Evolutionary conservation across 2,888 invertebrate genomes (phyloP), one percentile per base, ranked within the genome.

Genomic region (Tetranychus piercei): DNA sequence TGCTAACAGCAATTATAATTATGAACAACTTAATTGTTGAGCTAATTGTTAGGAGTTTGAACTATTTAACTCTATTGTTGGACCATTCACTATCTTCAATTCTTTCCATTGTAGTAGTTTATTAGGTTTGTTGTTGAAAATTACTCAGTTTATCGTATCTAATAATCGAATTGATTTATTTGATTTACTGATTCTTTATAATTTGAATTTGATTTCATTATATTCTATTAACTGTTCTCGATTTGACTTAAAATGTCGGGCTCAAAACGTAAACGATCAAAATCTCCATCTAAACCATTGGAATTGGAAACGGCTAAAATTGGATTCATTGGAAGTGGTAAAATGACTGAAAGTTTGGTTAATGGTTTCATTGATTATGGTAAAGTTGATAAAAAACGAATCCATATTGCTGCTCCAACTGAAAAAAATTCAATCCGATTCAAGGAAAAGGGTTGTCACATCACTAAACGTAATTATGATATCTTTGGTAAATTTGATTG

Each of bases 261-360:
- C 15, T 55, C 18, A n/a, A 73, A 64, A 73, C 18, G 44, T 66
- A 73, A 73, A 43, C 20, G 20, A 72, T 64, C 73, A 1, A 73
- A 73, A 15, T 23, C 20, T 7, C 44, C 20, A 20, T n/a, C 74
- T 7, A 66, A 73, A 23, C 67, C 55, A 11, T 44, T 69, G 65
- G 76, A 76, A 20, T 43, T 76, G 11, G 20, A 22, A 8, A 44
- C 22, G 1, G 76, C 76, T 4, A 77, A 77, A 69, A 76, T 77
- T 22, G 77, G 77, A 11, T 77, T 77, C 73, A 55, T 77, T 6
- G 77, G 77, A 11, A 76, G 73, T 15, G 76, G 77, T 34, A 76
- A 76, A 66, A 74, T 77, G 20, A 66, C 77, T 8, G 73, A 77
- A 22, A 45, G 67, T 8, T 22, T 75, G 1, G 55, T 77, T 18